phyloP scores from a whole-genome alignment of 2,888 invertebrate species.

The Platycnemis pennipes region DNA sequence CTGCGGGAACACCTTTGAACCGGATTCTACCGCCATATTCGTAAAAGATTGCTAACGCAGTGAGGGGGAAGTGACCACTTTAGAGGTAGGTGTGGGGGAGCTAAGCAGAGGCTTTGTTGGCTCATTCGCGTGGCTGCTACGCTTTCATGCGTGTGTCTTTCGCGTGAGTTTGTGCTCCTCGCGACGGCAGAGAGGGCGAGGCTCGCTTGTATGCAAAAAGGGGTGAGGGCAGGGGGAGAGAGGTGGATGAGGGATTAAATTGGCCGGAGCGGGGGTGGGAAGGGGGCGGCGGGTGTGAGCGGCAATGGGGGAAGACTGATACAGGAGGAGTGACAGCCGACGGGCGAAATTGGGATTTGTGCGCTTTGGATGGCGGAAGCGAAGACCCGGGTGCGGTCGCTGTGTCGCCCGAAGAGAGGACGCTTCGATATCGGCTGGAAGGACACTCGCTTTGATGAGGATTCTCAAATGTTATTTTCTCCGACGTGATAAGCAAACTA shows the following conservation, averaged over 20 bases:
- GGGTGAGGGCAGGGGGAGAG: neutral
- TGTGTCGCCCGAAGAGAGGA: neutral
- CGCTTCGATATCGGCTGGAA: neutral
- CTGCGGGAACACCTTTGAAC: too few species aligned
- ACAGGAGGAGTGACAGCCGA: neutral
- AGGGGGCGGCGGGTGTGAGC: neutral
- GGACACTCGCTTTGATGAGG: neutral
- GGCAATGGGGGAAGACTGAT: neutral
- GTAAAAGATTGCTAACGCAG: too few species aligned
- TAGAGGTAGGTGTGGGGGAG: neutral
- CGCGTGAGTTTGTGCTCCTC: neutral
- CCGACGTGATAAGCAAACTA: neutral
- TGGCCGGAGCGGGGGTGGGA: neutral
- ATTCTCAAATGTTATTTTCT: neutral
- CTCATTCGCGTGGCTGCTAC: neutral
- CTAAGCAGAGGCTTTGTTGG: neutral
- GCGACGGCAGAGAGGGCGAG: neutral
- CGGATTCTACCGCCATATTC: too few species aligned
- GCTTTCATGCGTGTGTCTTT: constrained; percentile 12
- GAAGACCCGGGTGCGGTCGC: too few species aligned
- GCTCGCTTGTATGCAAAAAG: neutral
- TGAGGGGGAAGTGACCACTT: too few species aligned
- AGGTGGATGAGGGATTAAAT: constrained; percentile 4
- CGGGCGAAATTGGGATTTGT: constrained; percentile 21
- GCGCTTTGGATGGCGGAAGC: neutral